Base-by-base conservation (phyloP, 2,888 invertebrate species). In the Lymantria monacha region DNA sequence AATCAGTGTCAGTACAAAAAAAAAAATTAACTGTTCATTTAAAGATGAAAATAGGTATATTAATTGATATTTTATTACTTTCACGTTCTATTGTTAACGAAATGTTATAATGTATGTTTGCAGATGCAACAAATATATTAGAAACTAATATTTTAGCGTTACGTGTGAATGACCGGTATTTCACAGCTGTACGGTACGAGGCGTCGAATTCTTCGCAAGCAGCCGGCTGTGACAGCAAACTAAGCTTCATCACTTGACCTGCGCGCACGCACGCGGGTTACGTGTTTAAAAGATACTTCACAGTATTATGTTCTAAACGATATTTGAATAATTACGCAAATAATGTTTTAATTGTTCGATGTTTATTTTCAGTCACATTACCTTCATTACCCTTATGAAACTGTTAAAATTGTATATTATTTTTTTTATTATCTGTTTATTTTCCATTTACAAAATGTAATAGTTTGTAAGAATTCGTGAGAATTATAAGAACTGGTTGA, bases 211-310 rank as follows among this genome's bases (percentile, higher is more conserved):
- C 71, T 69, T 33, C 12, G 54, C 48, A 38, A 43, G 12, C 66
- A 66, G 61, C 61, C 61, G 49, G 46, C 58, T 65, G 60, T 66
- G 69, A 66, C 57, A 62, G 48, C 65, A 68, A 68, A 71, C 63
- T 64, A 48, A 45, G 46, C 14, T 51, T 41, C 50, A 38, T 48
- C 56, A 59, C 70, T 71, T 69, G 70, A 70, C 61, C 66, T 56
- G 55, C 57, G 61, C 53, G 42, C 48, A 54, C 54, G 52, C 56
- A 49, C 37, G 47, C 41, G 31, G 47, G 12, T 40, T 41, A 33
- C 44, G 49, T 55, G 44, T 48, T 51, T 48, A 33, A 49, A 9
- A 49, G 43, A 54, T 49, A 53, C 51, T 57, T 49, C 41, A 44
- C 41, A 51, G 12, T 49, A 48, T 45, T 51, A 49, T 51, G 22